These are phyloP conservation scores for Eledona agricola DNA, from an alignment of 2,888 invertebrate species.

Conservation along the genomic window DNA sequence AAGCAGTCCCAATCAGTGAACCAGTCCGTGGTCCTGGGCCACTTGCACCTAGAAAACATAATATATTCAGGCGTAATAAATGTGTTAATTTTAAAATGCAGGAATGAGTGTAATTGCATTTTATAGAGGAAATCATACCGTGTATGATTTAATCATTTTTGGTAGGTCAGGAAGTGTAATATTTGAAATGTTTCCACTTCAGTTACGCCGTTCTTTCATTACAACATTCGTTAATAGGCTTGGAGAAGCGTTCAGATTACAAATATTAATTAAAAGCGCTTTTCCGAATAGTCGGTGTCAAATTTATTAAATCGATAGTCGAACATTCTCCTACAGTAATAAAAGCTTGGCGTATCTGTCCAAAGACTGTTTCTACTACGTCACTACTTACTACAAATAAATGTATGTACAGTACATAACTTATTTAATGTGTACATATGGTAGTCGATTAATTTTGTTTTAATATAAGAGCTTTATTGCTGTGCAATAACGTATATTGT, in stretches of 20 bases:
- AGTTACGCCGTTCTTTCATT: constrained; percentile 30
- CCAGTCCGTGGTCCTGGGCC: constrained; percentile 11
- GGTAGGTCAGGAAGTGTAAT: not conserved
- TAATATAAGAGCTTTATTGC: constrained; percentile 37
- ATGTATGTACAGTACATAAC: constrained; percentile 35
- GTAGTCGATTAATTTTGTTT: constrained; percentile 31
- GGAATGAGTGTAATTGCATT: constrained; percentile 30
- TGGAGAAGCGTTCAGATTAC: constrained; percentile 24
- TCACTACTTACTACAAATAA: constrained; percentile 21
- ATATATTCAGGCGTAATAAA: constrained; percentile 23
- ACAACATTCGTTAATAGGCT: constrained; percentile 22
- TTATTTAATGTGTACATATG: constrained; percentile 34
- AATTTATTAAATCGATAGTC: constrained; percentile 30
- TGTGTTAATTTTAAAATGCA: constrained; percentile 32
- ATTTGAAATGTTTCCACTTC: constrained; percentile 25
- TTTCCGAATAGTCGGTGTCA: constrained; percentile 24
- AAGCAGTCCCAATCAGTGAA: not conserved
- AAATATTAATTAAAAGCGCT: constrained; percentile 25
- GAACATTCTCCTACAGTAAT: constrained; percentile 22
- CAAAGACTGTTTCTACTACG: constrained; percentile 35
- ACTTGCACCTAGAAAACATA: constrained; percentile 4
- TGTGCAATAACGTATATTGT: constrained; percentile 40
- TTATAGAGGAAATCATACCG: constrained; percentile 33
- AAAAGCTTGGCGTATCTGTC: constrained; percentile 32
- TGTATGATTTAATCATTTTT: constrained; percentile 34